A percentile compares a stretch with the other conserved stretches of the same genome.
Evolutionary conservation across 1,140 invertebrate species (phyloP).

Genomic region (Drosophila guanche): DNA sequence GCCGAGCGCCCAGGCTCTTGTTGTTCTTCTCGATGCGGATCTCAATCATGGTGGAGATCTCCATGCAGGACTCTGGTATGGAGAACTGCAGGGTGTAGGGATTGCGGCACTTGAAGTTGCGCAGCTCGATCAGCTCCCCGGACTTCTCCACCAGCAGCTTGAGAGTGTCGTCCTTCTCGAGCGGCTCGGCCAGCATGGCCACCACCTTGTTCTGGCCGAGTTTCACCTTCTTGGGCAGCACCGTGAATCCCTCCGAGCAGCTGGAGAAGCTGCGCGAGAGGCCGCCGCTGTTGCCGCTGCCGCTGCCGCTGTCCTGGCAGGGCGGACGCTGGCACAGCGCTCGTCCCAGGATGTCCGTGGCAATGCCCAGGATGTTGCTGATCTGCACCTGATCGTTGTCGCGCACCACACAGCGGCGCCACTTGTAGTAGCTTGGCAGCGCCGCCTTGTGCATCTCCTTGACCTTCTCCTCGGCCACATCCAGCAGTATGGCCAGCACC

Average conservation of each 20-base stretch:
- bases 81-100: slow-evolving; percentile 92
- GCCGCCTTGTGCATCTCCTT: slow-evolving; percentile 86
- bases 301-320: slow-evolving; percentile 70
- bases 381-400: slow-evolving; percentile 92
- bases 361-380: slow-evolving; percentile 90
- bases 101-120: slow-evolving; percentile 90
- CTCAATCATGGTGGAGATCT: slow-evolving; percentile 92
- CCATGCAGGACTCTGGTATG: slow-evolving; percentile 90
- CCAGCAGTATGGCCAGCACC: slow-evolving; percentile 91
- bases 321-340: slow-evolving; percentile 86
- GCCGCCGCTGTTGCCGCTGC: slow-evolving; percentile 31
- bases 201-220: slow-evolving; percentile 91
- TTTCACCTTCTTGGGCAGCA: slow-evolving; percentile 80
- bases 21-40: slow-evolving; percentile 91
- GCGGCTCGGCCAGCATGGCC: slow-evolving; percentile 89
- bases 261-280: slow-evolving; percentile 76
- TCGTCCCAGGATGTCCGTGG: slow-evolving; percentile 89
- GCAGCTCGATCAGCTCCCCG: slow-evolving; percentile 90
- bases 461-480: slow-evolving; percentile 88
- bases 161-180: slow-evolving; percentile 89
- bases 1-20: slow-evolving; percentile 89
- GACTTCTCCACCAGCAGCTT: slow-evolving; percentile 91
- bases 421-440: slow-evolving; percentile 89
- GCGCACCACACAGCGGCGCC: slow-evolving; percentile 89
- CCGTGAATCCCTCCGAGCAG: slow-evolving; percentile 79